Conservation (phyloP, 2,113 vertebrate genomes). For the Alouatta palliata region DNA sequence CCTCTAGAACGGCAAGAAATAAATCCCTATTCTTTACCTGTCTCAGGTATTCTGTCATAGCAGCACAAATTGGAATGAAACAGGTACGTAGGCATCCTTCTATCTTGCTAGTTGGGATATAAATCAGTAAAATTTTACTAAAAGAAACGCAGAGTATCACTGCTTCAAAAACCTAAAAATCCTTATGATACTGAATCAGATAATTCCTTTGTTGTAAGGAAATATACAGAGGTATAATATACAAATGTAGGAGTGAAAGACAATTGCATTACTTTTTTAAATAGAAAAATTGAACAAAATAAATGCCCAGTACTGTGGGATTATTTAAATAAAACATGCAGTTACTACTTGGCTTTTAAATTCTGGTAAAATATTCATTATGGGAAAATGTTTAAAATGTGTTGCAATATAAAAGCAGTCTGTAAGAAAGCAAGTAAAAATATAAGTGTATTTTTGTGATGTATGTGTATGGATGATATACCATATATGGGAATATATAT, state of each 20-base stretch:
- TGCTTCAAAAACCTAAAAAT: not conserved
- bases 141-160: not conserved
- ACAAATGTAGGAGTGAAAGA: not conserved
- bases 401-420: not conserved
- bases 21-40: not conserved
- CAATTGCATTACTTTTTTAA: not conserved
- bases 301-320: not conserved
- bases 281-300: conserved; percentile 13
- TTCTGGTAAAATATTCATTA: not conserved
- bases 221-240: not conserved
- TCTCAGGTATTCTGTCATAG: not conserved
- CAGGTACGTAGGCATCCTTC: not conserved
- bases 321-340: conserved; percentile 22
- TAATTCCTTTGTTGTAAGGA: conserved; percentile 20
- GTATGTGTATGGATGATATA: not conserved
- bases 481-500: not conserved
- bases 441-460: not conserved
- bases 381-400: conserved; percentile 17
- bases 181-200: not conserved
- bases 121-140: not conserved
- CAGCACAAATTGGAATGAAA: not conserved
- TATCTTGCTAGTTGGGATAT: not conserved
- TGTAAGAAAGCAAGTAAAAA: not conserved
- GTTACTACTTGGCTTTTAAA: conserved; percentile 3
- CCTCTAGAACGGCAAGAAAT: not conserved